Conservation (phyloP, 1,140 invertebrate genomes). For the Caenorhabditis inopinata region DNA sequence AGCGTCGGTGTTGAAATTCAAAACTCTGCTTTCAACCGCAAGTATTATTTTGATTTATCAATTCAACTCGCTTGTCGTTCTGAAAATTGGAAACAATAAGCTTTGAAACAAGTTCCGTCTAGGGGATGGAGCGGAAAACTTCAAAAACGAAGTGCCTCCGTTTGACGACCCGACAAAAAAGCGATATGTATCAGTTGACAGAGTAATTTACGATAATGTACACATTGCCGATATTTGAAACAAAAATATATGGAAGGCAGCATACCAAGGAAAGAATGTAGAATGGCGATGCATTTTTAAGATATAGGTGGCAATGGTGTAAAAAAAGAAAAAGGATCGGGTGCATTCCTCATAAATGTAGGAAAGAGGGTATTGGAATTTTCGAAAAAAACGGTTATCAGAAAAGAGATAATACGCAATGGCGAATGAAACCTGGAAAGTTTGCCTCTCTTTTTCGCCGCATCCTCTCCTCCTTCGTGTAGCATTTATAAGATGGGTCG, state of each 20-base stretch:
- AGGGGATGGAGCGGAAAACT: slow-evolving; percentile 5
- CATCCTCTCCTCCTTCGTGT: background rate
- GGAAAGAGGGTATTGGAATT: background rate
- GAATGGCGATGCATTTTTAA: too few species aligned
- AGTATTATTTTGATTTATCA: background rate
- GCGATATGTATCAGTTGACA: slow-evolving; percentile 27
- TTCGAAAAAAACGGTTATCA: slow-evolving; percentile 12
- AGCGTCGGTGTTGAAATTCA: background rate
- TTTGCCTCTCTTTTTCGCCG: background rate
- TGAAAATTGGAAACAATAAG: background rate
- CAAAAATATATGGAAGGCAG: background rate
- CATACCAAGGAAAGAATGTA: background rate
- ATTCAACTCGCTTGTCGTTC: background rate
- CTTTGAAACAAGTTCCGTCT: background rate
- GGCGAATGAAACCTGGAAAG: slow-evolving; percentile 10
- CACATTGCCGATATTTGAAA: background rate
- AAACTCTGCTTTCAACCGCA: background rate
- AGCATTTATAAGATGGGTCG: background rate
- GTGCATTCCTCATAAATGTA: slow-evolving; percentile 22
- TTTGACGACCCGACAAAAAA: background rate
- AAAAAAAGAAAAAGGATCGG: background rate
- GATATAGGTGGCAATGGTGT: background rate
- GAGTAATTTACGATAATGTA: slow-evolving; percentile 32
- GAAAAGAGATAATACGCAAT: background rate
- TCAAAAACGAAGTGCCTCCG: background rate